Evolutionary conservation across 2,113 vertebrate genomes (phyloP).

Genomic region (Ascaphus truei): DNA sequence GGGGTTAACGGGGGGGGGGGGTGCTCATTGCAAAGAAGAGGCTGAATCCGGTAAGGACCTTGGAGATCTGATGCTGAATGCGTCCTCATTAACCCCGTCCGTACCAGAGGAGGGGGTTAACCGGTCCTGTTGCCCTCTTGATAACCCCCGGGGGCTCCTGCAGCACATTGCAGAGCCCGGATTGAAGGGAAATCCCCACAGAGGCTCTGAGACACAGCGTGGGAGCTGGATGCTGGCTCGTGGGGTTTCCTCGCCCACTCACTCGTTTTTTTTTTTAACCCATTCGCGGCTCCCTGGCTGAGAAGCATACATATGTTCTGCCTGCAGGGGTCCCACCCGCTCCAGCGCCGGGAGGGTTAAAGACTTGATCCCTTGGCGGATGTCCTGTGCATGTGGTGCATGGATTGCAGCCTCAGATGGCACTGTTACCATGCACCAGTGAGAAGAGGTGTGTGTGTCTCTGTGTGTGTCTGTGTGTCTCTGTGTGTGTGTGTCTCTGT

Average conservation of each 20-base stretch:
- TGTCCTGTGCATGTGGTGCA: constrained; percentile 6
- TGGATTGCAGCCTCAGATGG: too few species aligned
- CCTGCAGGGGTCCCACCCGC: too few species aligned
- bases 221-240: constrained; percentile 1
- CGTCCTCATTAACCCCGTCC: background rate
- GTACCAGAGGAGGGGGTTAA: constrained; percentile 31
- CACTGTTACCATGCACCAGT: too few species aligned
- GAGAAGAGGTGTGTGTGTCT: too few species aligned
- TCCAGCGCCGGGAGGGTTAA: background rate
- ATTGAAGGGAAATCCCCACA: constrained; percentile 11
- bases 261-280: constrained; percentile 23
- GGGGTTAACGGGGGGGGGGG: too few species aligned
- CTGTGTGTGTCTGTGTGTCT: too few species aligned
- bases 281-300: constrained; percentile 6
- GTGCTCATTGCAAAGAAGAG: too few species aligned
- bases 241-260: too few species aligned
- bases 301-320: background rate
- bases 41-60: too few species aligned
- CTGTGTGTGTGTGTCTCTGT: too few species aligned
- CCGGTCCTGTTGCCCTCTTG: background rate
- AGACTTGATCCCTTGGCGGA: background rate
- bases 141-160: background rate
- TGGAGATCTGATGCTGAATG: too few species aligned
- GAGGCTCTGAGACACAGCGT: constrained; percentile 24
- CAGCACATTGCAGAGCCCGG: background rate